Evolutionary conservation across 2,888 invertebrate genomes (phyloP).

Genomic region (Acanthosepion esculentum): DNA sequence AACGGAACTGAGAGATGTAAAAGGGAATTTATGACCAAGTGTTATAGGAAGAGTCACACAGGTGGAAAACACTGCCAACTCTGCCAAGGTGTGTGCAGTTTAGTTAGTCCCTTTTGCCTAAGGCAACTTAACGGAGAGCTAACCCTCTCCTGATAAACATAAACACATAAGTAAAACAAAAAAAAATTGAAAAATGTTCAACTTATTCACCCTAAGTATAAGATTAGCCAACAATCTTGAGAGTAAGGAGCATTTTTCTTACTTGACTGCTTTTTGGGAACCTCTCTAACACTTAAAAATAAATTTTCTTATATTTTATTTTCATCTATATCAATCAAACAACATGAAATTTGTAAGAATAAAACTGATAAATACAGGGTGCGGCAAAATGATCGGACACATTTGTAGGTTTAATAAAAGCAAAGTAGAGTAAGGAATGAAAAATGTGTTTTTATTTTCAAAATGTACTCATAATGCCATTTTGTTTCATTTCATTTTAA

Average conservation of each 20-base stretch:
- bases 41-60: neutral
- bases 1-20: neutral
- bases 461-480: too few relatives aligned
- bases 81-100: conserved; percentile 20
- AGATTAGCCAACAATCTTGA: too few relatives aligned
- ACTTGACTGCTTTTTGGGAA: neutral
- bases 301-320: neutral
- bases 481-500: too few relatives aligned
- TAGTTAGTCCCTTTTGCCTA: neutral
- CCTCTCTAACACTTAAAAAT: neutral
- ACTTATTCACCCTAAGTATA: neutral
- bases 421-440: too few relatives aligned
- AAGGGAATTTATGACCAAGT: conserved; percentile 2
- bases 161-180: neutral
- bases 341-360: neutral
- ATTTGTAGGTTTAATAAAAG: too few relatives aligned
- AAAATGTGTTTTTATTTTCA: too few relatives aligned
- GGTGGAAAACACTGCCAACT: neutral
- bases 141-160: neutral
- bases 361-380: neutral
- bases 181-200: neutral
- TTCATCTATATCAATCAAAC: neutral
- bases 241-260: neutral
- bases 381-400: too few relatives aligned
- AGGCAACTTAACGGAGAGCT: neutral